These are phyloP conservation scores for Eudyptes chrysolophus DNA, from an alignment of 2,113 vertebrate species.

Conservation along the genomic window DNA sequence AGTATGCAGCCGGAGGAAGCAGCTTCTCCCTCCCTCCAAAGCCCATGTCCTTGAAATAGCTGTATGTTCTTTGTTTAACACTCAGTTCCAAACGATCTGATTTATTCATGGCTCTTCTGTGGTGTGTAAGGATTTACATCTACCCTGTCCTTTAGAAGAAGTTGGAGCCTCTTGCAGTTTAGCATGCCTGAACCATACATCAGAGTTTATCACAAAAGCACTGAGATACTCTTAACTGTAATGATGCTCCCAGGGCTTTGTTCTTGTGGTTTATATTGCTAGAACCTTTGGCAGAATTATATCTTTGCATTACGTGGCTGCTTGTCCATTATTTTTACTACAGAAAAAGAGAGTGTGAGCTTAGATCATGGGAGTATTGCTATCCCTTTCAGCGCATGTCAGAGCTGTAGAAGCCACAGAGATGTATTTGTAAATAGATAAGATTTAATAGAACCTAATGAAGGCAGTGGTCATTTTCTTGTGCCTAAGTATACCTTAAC, in stretches of 20 bases:
- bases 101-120: neutral
- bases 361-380: neutral
- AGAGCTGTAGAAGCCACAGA: neutral
- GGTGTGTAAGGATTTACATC: neutral
- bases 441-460: neutral
- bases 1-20: neutral
- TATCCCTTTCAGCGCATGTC: neutral
- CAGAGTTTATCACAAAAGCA: neutral
- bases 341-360: neutral
- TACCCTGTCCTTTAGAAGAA: neutral
- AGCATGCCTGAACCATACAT: neutral
- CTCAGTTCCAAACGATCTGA: neutral
- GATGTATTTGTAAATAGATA: neutral
- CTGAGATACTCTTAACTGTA: neutral
- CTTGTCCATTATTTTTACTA: neutral
- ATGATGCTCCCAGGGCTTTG: neutral
- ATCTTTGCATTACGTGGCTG: neutral
- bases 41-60: neutral
- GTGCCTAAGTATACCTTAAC: neutral
- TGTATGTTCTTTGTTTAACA: neutral
- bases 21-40: neutral
- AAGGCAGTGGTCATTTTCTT: neutral
- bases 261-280: neutral
- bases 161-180: neutral
- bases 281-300: neutral